A percentile compares a stretch with the other conserved stretches of the same genome.
phyloP scores from a whole-genome alignment of 2,888 invertebrate species.

The Alcis repandata region DNA sequence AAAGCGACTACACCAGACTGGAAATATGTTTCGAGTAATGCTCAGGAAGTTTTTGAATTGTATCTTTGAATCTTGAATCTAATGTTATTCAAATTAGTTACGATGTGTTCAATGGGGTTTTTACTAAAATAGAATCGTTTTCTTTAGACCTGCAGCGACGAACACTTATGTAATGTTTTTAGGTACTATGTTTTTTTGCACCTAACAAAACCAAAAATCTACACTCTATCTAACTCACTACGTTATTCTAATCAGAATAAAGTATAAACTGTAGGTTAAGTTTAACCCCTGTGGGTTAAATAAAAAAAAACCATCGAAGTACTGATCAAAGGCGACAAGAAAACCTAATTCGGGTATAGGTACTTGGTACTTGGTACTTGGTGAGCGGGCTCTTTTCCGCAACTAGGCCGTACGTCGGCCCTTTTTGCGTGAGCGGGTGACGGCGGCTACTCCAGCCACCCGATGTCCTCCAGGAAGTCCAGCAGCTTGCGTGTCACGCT shows the following conservation, averaged over 20 bases:
- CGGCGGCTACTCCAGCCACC: no score
- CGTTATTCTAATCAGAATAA: no score
- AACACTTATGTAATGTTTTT: background rate
- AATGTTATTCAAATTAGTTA: conserved; percentile 43
- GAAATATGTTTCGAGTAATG: conserved; percentile 25
- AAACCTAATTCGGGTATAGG: background rate
- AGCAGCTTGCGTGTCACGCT: no score
- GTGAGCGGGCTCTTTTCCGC: no score
- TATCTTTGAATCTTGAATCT: conserved; percentile 25
- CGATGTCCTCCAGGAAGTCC: no score
- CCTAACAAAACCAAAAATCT: no score
- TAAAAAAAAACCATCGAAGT: background rate
- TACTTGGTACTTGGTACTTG: no score
- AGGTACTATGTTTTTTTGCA: no score
- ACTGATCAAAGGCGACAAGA: background rate
- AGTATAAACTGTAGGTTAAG: no score
- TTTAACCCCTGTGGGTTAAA: background rate
- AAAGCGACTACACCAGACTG: conserved; percentile 19
- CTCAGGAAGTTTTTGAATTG: conserved; percentile 19
- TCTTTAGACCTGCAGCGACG: background rate
- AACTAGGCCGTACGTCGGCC: no score
- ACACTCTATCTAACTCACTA: no score
- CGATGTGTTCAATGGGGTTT: conserved; percentile 17
- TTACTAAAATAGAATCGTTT: conserved; percentile 5
- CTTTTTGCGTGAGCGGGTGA: no score